These are phyloP conservation scores for Antheraea assamensis DNA, from an alignment of 2,888 invertebrate genomes.

Conservation along the genomic window DNA sequence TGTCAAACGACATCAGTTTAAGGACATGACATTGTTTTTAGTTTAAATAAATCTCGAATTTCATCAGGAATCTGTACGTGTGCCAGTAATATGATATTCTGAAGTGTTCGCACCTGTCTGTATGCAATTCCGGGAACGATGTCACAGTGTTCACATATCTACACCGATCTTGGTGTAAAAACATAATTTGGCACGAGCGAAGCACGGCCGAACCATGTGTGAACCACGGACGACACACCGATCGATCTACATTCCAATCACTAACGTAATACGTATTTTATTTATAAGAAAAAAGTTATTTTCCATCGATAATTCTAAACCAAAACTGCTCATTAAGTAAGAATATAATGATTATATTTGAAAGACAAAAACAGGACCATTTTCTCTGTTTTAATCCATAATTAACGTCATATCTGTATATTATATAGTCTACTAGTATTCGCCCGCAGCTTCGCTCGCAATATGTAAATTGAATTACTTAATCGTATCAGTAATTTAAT, in stretches of 20 bases:
- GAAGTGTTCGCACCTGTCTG: neutral
- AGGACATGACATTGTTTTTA: neutral
- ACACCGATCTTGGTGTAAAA: neutral
- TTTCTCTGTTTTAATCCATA: too few relatives aligned
- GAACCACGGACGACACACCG: too few relatives aligned
- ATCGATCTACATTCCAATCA: too few relatives aligned
- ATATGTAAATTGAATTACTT: too few relatives aligned
- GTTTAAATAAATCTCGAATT: neutral
- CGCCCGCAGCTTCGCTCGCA: neutral
- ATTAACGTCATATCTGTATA: neutral
- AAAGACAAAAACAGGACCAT: too few relatives aligned
- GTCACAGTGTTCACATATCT: neutral
- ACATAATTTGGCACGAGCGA: neutral
- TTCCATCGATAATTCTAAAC: too few relatives aligned
- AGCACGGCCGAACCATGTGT: too few relatives aligned
- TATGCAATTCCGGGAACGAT: neutral
- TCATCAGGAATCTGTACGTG: neutral
- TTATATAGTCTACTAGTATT: neutral
- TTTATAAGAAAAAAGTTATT: too few relatives aligned
- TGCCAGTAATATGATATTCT: constrained; percentile 5
- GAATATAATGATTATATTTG: too few relatives aligned
- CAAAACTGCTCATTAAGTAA: too few relatives aligned
- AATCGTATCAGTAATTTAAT: too few relatives aligned
- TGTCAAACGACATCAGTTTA: neutral
- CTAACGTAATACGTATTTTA: too few relatives aligned